Evolutionary conservation across 2,113 vertebrate genomes (phyloP), one percentile per base, ranked within the genome.

Genomic region (Perognathus longimembris): DNA sequence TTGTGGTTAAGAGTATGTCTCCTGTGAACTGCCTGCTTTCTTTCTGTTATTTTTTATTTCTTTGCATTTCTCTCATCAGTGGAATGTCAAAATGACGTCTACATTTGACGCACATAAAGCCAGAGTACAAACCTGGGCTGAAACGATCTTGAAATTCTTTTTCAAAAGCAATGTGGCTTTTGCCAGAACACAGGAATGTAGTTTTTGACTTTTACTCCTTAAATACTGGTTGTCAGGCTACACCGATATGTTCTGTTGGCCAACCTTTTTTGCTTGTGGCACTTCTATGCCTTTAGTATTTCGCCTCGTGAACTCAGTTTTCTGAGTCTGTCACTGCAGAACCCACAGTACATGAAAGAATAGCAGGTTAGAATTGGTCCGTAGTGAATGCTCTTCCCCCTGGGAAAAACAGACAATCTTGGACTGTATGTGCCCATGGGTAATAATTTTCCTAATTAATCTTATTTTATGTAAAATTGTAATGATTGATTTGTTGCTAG

Each of bases 191-290:
- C 96, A 96, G 92, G 77, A 96, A 94, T 50, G 69, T 96, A 91
- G 61, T 91, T 97, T 98, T 96, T 95, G 89, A 95, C 94, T 96
- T 97, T 94, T 92, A 91, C 95, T 97, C 95, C 96, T 96, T 96
- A 96, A 97, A 96, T 91, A 93, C 42, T 93, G 91, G 82, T 97
- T 96, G 95, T 96, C 92, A 89, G 81, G 38, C 93, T 86, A 89
- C 69, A 94, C 92, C 83, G 70, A 96, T 84, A 93, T 57, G 92
- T 83, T 92, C 87, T 96, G 90, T 77, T 96, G 95, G 71, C 70
- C 61, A 74, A 10, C 45, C 85, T 85, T 96, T n/a, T 94, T 94
- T 76, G 81, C 79, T 85, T 42, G 45, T 15, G 87, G 64, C 18
- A 7, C 89, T 97, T 96, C 84, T 59, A 80, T 94, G 90, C 93